Base-by-base conservation (phyloP, 2,113 vertebrate species). In the Sterna hirundo region DNA sequence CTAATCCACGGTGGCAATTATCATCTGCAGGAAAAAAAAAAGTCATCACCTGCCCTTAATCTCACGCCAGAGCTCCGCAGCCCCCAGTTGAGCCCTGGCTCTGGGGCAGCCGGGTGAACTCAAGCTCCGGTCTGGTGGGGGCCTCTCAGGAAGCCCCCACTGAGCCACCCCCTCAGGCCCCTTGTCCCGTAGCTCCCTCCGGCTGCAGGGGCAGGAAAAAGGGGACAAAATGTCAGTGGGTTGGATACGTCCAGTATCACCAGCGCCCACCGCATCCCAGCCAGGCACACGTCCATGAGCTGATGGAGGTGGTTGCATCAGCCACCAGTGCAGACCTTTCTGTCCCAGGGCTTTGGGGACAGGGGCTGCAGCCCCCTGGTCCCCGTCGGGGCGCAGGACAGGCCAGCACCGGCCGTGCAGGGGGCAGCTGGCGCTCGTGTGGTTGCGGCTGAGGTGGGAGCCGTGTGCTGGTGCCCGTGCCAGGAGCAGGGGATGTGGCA, bases 141-240 rank as follows among this genome's bases (percentile, higher is more conserved):
- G 42, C 17, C 25, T 79, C 46, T 64, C 38, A 62, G n/a, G n/a
- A 55, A 25, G 49, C 14, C 58, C 40, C 58, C 12, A 2, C 10
- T 2, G 18, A 44, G 36, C 52, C 1, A 1, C 30, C 36, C 11
- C 15, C 5, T 29, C 1, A 0, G 15, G 19, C 9, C 32, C 34
- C 51, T 17, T 27, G 8, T 38, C 42, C 1, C 1, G 40, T n/a
- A 32, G 25, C 57, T 77, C 36, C 42, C 21, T 78, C n/a, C 32
- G 15, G 6, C 11, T 80, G 30, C 32, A 26, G 90, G 97, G 98
- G 60, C 97, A 94, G 72, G 93, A 51, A 30, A 36, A 42, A 20
- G 44, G 19, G 36, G 42, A 14, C 34, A 9, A 36, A 58, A 12
- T 5, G 10, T 52, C 32, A 80, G 38, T 7, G 27, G 66, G 66